Percentiles rank a stretch among this genome's conserved stretches.
Conservation (phyloP, 2,113 vertebrate species). For the Columba livia region DNA sequence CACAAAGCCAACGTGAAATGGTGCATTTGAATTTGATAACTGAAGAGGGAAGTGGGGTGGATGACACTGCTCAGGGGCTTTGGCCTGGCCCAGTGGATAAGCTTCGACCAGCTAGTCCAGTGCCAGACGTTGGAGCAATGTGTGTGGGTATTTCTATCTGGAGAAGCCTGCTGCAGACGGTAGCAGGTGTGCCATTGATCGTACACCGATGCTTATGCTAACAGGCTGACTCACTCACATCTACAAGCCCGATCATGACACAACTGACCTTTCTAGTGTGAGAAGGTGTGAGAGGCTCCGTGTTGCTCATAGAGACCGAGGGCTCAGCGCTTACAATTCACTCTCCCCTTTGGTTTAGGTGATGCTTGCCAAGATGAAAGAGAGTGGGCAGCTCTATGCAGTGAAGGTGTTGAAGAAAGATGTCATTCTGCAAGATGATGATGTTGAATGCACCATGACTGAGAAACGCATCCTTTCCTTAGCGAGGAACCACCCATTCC, state of each 20-base stretch:
- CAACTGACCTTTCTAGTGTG: neutral
- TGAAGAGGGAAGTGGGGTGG: neutral
- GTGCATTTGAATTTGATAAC: neutral
- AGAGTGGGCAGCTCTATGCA: slow-evolving; percentile 85
- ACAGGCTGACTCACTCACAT: neutral
- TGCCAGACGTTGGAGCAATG: neutral
- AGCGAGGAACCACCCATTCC: slow-evolving; percentile 91
- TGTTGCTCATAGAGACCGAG: neutral
- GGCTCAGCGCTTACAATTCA: neutral
- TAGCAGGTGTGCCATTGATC: neutral
- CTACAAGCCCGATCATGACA: neutral
- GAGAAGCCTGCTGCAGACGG: neutral
- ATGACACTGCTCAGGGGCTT: neutral
- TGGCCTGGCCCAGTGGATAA: neutral
- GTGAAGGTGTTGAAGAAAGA: slow-evolving; percentile 98
- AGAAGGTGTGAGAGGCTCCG: neutral
- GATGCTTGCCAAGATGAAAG: slow-evolving; percentile 90
- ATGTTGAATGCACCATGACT: slow-evolving; percentile 97
- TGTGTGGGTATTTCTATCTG: neutral
- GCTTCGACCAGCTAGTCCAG: accelerated
- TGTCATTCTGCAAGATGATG: slow-evolving; percentile 95
- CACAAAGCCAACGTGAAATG: neutral
- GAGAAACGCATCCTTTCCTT: slow-evolving; percentile 94
- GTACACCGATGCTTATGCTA: neutral
- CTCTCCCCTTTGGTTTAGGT: slow-evolving; percentile 76